Conservation (phyloP, 2,113 vertebrate genomes). For the Thunnus thynnus region DNA sequence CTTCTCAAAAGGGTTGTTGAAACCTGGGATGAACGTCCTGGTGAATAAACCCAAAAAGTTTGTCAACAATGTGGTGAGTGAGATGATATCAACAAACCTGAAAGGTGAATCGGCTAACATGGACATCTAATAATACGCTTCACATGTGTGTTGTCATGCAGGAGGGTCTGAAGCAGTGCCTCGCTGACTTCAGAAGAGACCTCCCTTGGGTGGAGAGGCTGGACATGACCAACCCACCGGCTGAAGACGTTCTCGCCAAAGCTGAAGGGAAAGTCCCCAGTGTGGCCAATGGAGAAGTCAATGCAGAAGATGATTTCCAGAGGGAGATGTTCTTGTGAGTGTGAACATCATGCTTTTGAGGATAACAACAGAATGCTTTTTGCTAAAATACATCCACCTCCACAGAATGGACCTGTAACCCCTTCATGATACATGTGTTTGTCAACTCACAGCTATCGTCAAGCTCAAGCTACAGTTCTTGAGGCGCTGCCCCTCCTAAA, state of each 20-base stretch:
- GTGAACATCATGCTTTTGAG: too few species aligned
- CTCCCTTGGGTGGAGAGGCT: slow-evolving; percentile 94
- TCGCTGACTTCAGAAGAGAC: slow-evolving; percentile 88
- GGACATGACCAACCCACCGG: slow-evolving; percentile 88
- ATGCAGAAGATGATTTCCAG: slow-evolving; percentile 94
- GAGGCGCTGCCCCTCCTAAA: slow-evolving; percentile 88
- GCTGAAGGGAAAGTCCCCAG: slow-evolving; percentile 52
- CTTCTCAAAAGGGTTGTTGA: slow-evolving; percentile 88
- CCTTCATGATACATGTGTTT: too few species aligned
- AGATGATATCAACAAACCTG: not conserved
- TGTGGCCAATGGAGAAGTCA: slow-evolving; percentile 58
- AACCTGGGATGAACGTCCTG: slow-evolving; percentile 92
- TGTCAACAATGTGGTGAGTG: slow-evolving; percentile 90
- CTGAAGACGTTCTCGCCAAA: slow-evolving; percentile 70
- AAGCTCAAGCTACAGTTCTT: slow-evolving; percentile 93
- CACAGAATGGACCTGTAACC: too few species aligned
- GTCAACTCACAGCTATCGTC: slow-evolving; percentile 88
- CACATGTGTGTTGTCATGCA: slow-evolving; percentile 64
- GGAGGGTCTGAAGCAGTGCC: slow-evolving; percentile 90
- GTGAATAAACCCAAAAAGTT: slow-evolving; percentile 85
- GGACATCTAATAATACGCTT: too few species aligned
- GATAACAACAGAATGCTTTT: too few species aligned
- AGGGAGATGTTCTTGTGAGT: slow-evolving; percentile 98
- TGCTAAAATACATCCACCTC: too few species aligned
- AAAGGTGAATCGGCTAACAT: too few species aligned